Percentiles rank a stretch among this genome's conserved stretches.
These are phyloP conservation scores for Rhizomys pruinosus DNA, from an alignment of 2,113 vertebrate genomes.

Conservation along the genomic window DNA sequence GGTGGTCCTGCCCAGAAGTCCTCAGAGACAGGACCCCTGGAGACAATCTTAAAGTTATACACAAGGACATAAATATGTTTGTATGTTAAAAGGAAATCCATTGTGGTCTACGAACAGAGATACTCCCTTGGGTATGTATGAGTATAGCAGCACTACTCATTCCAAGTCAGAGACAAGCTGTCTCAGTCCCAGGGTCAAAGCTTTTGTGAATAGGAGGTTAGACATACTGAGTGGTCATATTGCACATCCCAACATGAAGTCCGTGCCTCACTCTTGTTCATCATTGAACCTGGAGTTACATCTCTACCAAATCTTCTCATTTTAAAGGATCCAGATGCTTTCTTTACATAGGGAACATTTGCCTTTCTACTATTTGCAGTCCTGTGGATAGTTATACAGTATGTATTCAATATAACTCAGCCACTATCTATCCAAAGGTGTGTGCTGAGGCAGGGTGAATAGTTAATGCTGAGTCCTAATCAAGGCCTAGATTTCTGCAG, in stretches of 20 bases:
- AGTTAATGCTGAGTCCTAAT: neutral
- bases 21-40: too few relatives aligned
- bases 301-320: neutral
- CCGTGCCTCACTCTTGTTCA: neutral
- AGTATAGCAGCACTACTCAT: too few relatives aligned
- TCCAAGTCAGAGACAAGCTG: neutral
- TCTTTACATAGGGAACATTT: neutral
- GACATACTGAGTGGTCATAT: neutral
- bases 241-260: neutral
- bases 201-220: fast-evolving
- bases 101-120: too few relatives aligned
- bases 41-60: neutral
- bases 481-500: fast-evolving
- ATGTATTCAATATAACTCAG: neutral
- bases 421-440: neutral
- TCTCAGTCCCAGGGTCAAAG: neutral
- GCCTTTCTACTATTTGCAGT: neutral
- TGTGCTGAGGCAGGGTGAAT: neutral
- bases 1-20: too few relatives aligned
- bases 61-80: neutral
- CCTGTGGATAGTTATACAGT: fast-evolving
- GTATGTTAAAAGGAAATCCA: neutral
- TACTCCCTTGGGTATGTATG: too few relatives aligned
- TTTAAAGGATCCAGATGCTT: neutral
- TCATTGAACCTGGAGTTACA: neutral